phyloP scores from a whole-genome alignment of 2,113 vertebrate genomes.

The Corythaeola cristata region DNA sequence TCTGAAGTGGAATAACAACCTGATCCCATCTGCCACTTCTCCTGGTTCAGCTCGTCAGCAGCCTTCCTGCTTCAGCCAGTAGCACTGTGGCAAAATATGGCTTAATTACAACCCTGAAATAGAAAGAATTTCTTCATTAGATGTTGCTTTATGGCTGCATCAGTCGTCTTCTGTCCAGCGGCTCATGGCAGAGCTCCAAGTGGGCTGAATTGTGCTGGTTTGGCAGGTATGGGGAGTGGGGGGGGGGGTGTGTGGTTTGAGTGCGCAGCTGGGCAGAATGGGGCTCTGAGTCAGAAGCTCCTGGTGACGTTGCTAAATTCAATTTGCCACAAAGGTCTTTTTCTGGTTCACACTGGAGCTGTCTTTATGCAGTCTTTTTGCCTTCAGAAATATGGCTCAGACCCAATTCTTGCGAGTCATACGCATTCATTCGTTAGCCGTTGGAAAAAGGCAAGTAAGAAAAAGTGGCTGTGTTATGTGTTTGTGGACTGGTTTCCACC shows the following conservation, averaged over 20 bases:
- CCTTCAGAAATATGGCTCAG: conserved; percentile 5
- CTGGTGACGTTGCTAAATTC: not conserved
- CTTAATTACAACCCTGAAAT: conserved; percentile 31
- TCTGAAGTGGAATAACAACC: not conserved
- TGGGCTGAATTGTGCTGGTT: conserved; percentile 11
- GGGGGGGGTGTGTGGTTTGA: not conserved
- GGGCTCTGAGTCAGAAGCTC: conserved; percentile 28
- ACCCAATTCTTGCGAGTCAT: not conserved
- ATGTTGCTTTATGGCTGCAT: not conserved
- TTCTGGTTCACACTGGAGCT: conserved; percentile 12
- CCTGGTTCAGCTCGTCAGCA: not conserved
- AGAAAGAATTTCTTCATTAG: not conserved
- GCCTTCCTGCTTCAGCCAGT: not conserved
- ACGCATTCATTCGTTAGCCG: rapidly evolving
- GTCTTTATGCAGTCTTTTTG: not conserved
- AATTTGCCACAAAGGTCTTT: conserved; percentile 22
- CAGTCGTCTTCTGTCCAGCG: conserved; percentile 4
- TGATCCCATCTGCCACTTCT: not conserved
- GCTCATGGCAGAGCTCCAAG: not conserved
- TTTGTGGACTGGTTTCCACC: not conserved
- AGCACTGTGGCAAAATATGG: not conserved
- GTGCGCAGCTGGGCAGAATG: not conserved
- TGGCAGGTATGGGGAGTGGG: not conserved
- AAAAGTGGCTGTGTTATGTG: not conserved
- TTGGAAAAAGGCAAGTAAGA: not conserved